Percentiles rank a stretch among this genome's conserved stretches.
These are phyloP conservation scores for Drosophila niveifrons DNA, from an alignment of 2,888 invertebrate species.

Conservation along the genomic window DNA sequence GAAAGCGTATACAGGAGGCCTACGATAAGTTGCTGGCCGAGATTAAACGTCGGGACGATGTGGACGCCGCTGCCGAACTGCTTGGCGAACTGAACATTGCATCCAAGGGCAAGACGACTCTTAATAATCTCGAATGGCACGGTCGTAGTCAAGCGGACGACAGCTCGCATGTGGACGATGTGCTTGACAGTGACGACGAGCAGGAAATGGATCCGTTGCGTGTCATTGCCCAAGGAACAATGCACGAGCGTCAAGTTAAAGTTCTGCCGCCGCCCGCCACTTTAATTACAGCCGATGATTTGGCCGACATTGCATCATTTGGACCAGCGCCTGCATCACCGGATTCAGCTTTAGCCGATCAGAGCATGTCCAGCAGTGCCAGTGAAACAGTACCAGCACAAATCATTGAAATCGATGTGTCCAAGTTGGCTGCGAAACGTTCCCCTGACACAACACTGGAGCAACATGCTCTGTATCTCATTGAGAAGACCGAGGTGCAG, in stretches of 20 bases:
- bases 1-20: constrained; percentile 80
- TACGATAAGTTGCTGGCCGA: constrained; percentile 80
- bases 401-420: constrained; percentile 69
- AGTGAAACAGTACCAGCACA: constrained; percentile 52
- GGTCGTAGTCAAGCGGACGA: constrained; percentile 52
- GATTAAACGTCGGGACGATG: constrained; percentile 75
- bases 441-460: constrained; percentile 56
- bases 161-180: constrained; percentile 57
- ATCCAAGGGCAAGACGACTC: constrained; percentile 69
- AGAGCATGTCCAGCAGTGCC: constrained; percentile 33
- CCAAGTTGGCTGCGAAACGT: constrained; percentile 41
- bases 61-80: constrained; percentile 78
- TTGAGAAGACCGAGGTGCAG: constrained; percentile 76
- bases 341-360: constrained; percentile 41
- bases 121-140: constrained; percentile 83
- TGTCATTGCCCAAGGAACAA: constrained; percentile 82
- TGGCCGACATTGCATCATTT: constrained; percentile 83
- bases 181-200: constrained; percentile 85
- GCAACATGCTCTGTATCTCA: constrained; percentile 82
- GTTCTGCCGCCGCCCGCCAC: constrained; percentile 66
- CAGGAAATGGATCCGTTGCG: constrained; percentile 82
- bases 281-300: constrained; percentile 81
- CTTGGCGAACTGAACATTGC: constrained; percentile 84
- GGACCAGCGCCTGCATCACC: constrained; percentile 41
- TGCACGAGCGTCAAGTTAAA: constrained; percentile 80